A percentile compares a stretch with the other conserved stretches of the same genome.
These are phyloP conservation scores for Macropis europaea DNA, from an alignment of 2,888 invertebrate species.

Conservation along the genomic window DNA sequence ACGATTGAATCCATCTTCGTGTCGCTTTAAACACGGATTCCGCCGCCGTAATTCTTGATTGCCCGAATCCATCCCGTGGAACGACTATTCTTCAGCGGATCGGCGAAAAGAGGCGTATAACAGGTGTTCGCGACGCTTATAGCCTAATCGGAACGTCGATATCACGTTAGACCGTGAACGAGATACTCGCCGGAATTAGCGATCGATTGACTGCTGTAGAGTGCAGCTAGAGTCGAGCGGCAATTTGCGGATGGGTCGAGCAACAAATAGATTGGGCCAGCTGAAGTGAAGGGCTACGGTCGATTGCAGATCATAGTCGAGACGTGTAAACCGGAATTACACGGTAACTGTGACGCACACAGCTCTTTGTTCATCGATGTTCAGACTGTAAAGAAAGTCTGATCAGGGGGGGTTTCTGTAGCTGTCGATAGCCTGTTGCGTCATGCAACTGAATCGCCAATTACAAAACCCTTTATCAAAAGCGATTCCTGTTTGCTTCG, in stretches of 20 bases:
- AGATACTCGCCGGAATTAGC: slow-evolving; percentile 20
- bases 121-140: slow-evolving; percentile 13
- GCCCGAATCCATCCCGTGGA: not conserved
- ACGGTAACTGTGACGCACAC: not conserved
- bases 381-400: too few relatives aligned
- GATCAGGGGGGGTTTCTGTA: too few relatives aligned
- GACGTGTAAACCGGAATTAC: not conserved
- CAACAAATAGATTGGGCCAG: not conserved
- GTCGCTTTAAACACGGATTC: slow-evolving; percentile 5
- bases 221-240: not conserved
- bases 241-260: not conserved
- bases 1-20: slow-evolving; percentile 21
- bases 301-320: not conserved
- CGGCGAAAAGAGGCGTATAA: slow-evolving; percentile 21
- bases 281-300: not conserved
- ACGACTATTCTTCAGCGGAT: slow-evolving; percentile 8
- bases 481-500: too few relatives aligned
- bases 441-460: too few relatives aligned
- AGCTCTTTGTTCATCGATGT: too few relatives aligned
- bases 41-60: not conserved
- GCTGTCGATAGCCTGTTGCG: too few relatives aligned
- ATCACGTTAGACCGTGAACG: slow-evolving; percentile 20
- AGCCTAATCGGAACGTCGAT: slow-evolving; percentile 13
- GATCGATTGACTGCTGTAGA: slow-evolving; percentile 14
- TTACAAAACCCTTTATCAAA: too few relatives aligned